Conservation (phyloP, 23 tunicate genomes). For the Styela clava region DNA sequence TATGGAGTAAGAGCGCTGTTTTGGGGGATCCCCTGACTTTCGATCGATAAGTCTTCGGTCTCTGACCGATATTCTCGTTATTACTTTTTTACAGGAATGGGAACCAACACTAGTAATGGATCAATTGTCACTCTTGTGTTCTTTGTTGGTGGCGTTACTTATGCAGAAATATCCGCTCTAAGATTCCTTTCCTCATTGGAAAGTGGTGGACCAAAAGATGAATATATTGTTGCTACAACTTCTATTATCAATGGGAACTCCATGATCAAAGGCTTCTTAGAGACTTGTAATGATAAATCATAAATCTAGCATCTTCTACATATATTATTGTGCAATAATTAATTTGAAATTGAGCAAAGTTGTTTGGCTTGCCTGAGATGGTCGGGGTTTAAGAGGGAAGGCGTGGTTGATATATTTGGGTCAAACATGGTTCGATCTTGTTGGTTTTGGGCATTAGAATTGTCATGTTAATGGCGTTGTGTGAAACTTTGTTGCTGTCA, state of each 20-base stretch:
- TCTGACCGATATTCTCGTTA: too few species aligned
- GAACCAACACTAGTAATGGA: slow-evolving; percentile 24
- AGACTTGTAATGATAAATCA: slow-evolving; percentile 27
- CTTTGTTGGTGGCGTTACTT: slow-evolving; percentile 87
- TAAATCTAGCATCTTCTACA: not conserved
- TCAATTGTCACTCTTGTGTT: slow-evolving; percentile 63
- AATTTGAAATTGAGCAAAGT: too few species aligned
- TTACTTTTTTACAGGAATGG: slow-evolving; percentile 13
- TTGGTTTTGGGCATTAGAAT: too few species aligned
- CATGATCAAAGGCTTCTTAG: slow-evolving; percentile 36
- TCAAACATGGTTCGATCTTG: too few species aligned
- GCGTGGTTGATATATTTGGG: too few species aligned
- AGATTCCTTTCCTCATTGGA: slow-evolving; percentile 49
- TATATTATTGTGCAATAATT: not conserved
- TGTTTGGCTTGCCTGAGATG: too few species aligned
- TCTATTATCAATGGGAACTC: slow-evolving; percentile 67
- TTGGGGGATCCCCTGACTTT: too few species aligned
- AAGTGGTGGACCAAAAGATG: slow-evolving; percentile 57
- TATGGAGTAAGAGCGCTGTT: too few species aligned
- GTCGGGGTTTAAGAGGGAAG: too few species aligned
- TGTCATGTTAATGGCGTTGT: too few species aligned
- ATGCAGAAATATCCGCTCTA: slow-evolving; percentile 83
- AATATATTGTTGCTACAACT: slow-evolving; percentile 72
- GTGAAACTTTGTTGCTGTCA: too few species aligned
- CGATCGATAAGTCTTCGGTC: too few species aligned